Conservation (phyloP, 2,113 vertebrate species). For the Gymnocephalus cernua region DNA sequence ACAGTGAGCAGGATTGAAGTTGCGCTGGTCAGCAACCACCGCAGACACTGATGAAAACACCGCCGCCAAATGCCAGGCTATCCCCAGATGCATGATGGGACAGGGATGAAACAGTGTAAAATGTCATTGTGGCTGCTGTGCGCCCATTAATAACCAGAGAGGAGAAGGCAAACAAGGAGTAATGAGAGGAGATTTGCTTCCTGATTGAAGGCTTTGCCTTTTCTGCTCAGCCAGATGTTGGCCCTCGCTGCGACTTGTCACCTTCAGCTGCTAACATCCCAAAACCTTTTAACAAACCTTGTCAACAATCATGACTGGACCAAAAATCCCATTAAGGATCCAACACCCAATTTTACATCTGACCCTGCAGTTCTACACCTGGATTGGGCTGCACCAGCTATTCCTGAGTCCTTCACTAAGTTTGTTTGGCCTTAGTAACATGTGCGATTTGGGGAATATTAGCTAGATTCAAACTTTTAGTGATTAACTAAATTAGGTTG, state of each 20-base stretch:
- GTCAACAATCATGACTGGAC: conserved; percentile 29
- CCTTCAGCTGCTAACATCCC: conserved; percentile 74
- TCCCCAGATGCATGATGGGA: conserved; percentile 87
- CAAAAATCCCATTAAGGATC: conserved; percentile 25
- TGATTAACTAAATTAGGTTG: too few species aligned
- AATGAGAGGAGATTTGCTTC: conserved; percentile 87
- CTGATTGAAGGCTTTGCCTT: conserved; percentile 86
- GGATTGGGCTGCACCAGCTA: not conserved
- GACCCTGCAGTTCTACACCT: conserved; percentile 28
- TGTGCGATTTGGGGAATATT: not conserved
- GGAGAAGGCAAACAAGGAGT: conserved; percentile 78
- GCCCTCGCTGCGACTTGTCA: conserved; percentile 81
- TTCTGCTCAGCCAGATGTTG: conserved; percentile 87
- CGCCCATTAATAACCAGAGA: conserved; percentile 88
- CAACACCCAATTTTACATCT: not conserved
- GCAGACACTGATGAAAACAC: conserved; percentile 89
- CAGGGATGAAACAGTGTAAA: conserved; percentile 85
- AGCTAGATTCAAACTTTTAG: not conserved
- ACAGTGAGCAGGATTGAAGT: conserved; percentile 91
- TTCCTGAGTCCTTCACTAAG: not conserved
- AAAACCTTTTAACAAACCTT: conserved; percentile 78
- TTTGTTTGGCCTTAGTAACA: not conserved
- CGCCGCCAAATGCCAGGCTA: conserved; percentile 89
- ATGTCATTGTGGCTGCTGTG: conserved; percentile 84
- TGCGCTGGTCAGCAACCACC: conserved; percentile 82